Conservation (phyloP, 2,797 vertebrate genomes). For the Peromyscus aztecus region DNA sequence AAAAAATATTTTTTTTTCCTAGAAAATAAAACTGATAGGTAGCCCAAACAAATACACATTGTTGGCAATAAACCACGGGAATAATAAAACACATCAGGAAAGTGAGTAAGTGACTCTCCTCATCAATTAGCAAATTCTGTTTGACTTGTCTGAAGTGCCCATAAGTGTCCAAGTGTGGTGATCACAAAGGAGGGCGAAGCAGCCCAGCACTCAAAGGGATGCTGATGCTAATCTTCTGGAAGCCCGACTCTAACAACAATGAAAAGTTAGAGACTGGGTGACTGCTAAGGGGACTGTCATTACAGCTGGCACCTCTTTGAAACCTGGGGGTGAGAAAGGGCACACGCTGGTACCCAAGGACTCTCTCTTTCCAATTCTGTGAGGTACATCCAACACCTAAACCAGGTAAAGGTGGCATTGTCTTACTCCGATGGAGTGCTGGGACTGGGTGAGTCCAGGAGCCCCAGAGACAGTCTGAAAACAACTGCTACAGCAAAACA, state of each 20-base stretch:
- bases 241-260: neutral
- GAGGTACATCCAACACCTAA: neutral
- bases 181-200: too few species aligned
- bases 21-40: neutral
- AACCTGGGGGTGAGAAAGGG: neutral
- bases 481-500: neutral
- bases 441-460: neutral
- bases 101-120: neutral
- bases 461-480: neutral
- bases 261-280: neutral
- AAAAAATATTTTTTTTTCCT: neutral
- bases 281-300: neutral
- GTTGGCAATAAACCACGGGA: neutral
- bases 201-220: neutral
- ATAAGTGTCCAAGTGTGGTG: neutral
- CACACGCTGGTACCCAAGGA: neutral
- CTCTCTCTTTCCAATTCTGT: neutral
- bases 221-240: rapidly evolving
- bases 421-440: neutral
- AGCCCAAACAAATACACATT: neutral
- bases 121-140: neutral
- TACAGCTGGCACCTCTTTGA: neutral
- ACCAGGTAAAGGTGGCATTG: neutral
- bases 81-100: neutral
- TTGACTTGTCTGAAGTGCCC: neutral